Conservation (phyloP, 2,113 vertebrate species). For the Gavialis gangeticus region DNA sequence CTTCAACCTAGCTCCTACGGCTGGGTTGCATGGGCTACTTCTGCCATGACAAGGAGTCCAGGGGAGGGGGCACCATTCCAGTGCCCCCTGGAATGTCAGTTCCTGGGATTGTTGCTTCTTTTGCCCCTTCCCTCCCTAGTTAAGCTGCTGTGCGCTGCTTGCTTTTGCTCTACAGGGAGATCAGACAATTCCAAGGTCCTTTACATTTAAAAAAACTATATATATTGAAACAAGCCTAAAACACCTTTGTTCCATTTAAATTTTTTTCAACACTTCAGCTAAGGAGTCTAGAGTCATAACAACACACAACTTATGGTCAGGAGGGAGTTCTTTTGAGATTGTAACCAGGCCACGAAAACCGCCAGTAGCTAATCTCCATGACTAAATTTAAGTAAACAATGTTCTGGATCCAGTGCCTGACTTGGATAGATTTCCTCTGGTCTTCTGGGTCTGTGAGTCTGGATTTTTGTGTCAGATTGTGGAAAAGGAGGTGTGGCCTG, state of each 20-base stretch:
- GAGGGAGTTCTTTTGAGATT: neutral
- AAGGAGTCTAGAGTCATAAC: neutral
- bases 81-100: too few species aligned
- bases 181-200: neutral
- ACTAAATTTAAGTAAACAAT: neutral
- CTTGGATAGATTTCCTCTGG: neutral
- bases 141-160: neutral
- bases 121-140: too few species aligned
- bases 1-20: too few species aligned
- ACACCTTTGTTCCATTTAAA: neutral
- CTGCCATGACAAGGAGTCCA: too few species aligned
- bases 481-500: neutral
- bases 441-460: neutral
- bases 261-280: neutral
- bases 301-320: too few species aligned
- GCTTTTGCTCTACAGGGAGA: neutral
- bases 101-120: too few species aligned
- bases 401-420: neutral
- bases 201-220: neutral
- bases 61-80: too few species aligned
- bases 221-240: neutral
- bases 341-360: neutral
- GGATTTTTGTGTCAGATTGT: neutral
- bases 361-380: neutral
- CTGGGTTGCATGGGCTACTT: too few species aligned